Evolutionary conservation across 2,888 invertebrate genomes (phyloP).

Genomic region (Synanthedon myopaeformis): DNA sequence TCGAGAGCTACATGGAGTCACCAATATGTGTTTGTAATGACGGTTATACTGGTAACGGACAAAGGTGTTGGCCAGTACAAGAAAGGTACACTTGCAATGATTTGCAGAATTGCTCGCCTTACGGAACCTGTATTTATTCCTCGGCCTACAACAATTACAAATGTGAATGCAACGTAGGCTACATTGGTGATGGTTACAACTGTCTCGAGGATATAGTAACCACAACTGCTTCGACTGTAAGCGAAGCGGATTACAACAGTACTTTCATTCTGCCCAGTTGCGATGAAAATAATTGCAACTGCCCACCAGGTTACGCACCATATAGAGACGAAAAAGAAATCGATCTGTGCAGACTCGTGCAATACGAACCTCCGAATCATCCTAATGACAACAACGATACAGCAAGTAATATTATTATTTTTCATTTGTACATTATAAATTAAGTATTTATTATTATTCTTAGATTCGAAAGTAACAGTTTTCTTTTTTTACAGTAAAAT

Average conservation of each 20-base stretch:
- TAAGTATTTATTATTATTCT: neutral
- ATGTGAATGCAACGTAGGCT: constrained; percentile 77
- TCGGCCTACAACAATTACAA: constrained; percentile 23
- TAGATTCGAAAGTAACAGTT: neutral
- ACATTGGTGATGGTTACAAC: constrained; percentile 76
- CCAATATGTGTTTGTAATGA: constrained; percentile 76
- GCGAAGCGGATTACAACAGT: constrained; percentile 46
- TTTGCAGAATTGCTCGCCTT: constrained; percentile 29
- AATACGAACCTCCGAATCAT: constrained; percentile 9
- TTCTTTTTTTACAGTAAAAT: constrained; percentile 71
- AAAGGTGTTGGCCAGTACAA: constrained; percentile 62
- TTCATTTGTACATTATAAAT: neutral
- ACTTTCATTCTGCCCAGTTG: constrained; percentile 44
- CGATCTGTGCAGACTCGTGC: constrained; percentile 37
- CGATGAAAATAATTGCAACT: constrained; percentile 30
- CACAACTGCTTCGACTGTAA: constrained; percentile 11
- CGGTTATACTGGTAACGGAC: constrained; percentile 83
- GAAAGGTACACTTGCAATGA: constrained; percentile 21
- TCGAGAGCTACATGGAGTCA: constrained; percentile 36
- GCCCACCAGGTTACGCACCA: constrained; percentile 43
- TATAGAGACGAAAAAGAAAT: constrained; percentile 38
- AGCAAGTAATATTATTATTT: constrained; percentile 26
- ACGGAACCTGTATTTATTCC: constrained; percentile 32
- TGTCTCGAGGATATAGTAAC: constrained; percentile 14
- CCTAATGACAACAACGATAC: constrained; percentile 16